Conservation (phyloP, 2,113 vertebrate genomes). For the Calyptomena viridis region DNA sequence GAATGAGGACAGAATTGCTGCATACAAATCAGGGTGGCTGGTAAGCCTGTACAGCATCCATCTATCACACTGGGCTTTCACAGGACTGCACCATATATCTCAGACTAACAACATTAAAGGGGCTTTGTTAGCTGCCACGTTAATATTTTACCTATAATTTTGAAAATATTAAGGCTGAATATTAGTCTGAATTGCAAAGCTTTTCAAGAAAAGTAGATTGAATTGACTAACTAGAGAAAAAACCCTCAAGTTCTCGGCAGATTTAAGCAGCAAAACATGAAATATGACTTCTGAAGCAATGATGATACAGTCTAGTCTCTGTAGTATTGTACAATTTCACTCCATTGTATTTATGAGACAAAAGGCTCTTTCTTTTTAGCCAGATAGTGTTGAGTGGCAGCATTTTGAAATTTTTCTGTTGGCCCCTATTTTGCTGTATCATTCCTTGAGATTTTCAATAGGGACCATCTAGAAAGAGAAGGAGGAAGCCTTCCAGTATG, state of each 20-base stretch:
- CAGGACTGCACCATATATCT: not conserved
- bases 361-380: not conserved
- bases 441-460: not conserved
- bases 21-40: slow-evolving; percentile 46
- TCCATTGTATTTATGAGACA: not conserved
- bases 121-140: not conserved
- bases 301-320: not conserved
- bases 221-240: not conserved
- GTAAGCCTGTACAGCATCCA: not conserved
- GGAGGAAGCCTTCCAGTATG: not conserved
- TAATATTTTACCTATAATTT: not conserved
- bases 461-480: not conserved
- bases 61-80: not conserved
- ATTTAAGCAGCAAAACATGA: not conserved
- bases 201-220: not conserved
- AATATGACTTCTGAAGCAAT: not conserved
- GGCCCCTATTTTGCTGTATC: not conserved
- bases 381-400: not conserved
- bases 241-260: not conserved
- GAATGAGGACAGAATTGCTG: not conserved
- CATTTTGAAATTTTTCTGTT: not conserved
- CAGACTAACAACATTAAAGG: not conserved
- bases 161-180: not conserved
- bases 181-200: not conserved
- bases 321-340: not conserved